phyloP scores from a whole-genome alignment of 1,140 invertebrate species.

The Bathynomus jamesi region DNA sequence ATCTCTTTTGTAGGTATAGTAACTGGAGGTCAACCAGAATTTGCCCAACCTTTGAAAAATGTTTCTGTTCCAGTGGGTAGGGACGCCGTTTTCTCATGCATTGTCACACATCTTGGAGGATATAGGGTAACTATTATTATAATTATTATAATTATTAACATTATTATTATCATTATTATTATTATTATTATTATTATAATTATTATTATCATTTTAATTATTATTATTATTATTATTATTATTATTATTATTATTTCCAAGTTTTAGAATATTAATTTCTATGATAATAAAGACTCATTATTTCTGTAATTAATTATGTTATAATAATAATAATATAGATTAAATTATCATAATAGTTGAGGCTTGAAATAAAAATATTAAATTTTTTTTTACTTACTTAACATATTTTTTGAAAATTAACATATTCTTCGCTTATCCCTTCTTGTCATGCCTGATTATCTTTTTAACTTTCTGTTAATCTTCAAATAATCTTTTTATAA shows the following conservation, averaged over 20 bases:
- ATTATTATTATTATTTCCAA: background rate
- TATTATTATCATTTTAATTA: background rate
- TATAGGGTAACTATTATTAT: conserved; percentile 60
- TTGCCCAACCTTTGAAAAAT: conserved; percentile 75
- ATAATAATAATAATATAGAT: no score
- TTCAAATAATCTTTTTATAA: no score
- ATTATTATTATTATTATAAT: background rate
- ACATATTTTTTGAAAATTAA: no score
- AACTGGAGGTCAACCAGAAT: conserved; percentile 56
- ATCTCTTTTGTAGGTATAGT: no score
- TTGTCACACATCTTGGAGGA: conserved; percentile 72
- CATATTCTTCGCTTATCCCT: no score
- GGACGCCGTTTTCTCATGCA: conserved; percentile 77
- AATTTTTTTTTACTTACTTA: no score
- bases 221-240: background rate
- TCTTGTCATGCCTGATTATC: no score
- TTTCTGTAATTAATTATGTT: no score
- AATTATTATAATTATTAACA: background rate
- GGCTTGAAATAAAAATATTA: no score
- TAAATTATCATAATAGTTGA: no score
- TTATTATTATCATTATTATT: background rate
- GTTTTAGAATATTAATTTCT: background rate
- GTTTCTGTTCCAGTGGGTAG: conserved; percentile 76
- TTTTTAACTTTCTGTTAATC: no score
- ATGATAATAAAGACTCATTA: background rate